A percentile compares a stretch with the other conserved stretches of the same genome.
Conservation (phyloP, 2,888 invertebrate species). For the Agrochola macilenta region DNA sequence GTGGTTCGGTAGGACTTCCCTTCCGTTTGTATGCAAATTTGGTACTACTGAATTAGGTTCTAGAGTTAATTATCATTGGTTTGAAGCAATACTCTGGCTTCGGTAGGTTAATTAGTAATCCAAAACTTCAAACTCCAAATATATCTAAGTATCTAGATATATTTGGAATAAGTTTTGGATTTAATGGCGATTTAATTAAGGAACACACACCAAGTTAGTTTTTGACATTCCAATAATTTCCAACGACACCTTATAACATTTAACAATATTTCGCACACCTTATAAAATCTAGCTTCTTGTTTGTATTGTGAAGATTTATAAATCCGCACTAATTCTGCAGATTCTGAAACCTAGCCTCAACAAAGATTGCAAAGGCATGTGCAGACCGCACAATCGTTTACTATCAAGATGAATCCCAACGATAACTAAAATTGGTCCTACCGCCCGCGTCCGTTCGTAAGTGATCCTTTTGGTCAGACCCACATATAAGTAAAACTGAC, state of each 20-base stretch:
- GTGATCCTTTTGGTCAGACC: slow-evolving; percentile 7
- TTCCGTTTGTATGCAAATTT: slow-evolving; percentile 6
- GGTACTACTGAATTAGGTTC: neutral
- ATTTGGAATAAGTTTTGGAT: neutral
- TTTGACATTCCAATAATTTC: neutral
- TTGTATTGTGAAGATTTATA: neutral
- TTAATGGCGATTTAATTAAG: neutral
- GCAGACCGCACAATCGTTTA: slow-evolving; percentile 14
- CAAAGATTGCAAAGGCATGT: slow-evolving; percentile 12
- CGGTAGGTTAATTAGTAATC: neutral
- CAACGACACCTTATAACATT: neutral
- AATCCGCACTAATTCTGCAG: neutral
- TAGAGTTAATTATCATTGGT: neutral
- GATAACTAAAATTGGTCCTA: slow-evolving; percentile 39
- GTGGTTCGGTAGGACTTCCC: neutral
- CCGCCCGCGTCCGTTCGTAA: slow-evolving; percentile 3
- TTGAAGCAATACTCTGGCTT: slow-evolving; percentile 1
- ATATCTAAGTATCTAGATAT: neutral
- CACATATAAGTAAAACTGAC: slow-evolving; percentile 11
- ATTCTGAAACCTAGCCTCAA: slow-evolving; percentile 5
- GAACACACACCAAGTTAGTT: neutral
- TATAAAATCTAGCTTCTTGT: neutral
- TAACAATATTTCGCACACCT: no score
- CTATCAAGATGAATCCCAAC: slow-evolving; percentile 33
- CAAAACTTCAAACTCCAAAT: no score